Evolutionary conservation across 2,888 invertebrate species (phyloP).

Genomic region (Chaitophorus viminalis): DNA sequence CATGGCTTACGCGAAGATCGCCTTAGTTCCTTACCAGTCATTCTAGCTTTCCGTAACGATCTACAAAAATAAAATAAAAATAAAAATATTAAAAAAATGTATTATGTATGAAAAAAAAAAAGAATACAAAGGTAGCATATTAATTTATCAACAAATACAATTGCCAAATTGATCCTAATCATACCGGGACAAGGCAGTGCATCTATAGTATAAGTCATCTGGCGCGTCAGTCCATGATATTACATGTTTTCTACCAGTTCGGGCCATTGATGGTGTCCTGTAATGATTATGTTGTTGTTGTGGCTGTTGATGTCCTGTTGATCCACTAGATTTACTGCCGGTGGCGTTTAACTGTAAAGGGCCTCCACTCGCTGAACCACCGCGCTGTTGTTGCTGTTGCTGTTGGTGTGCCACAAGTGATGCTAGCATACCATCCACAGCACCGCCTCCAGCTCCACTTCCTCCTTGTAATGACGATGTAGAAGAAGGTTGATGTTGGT

Average conservation of each 20-base stretch:
- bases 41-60: slow-evolving; percentile 64
- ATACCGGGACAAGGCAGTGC: slow-evolving; percentile 90
- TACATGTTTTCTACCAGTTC: slow-evolving; percentile 87
- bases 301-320: not conserved
- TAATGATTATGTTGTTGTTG: slow-evolving; percentile 25
- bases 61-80: not conserved
- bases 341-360: slow-evolving; percentile 29
- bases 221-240: slow-evolving; percentile 99
- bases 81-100: not conserved
- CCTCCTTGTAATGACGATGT: not conserved
- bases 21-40: slow-evolving; percentile 82
- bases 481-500: slow-evolving; percentile 64
- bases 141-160: not conserved
- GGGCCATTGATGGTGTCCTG: slow-evolving; percentile 62
- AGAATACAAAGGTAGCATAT: no score
- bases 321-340: not conserved
- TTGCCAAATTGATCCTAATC: slow-evolving; percentile 65
- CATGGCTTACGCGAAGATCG: slow-evolving; percentile 88
- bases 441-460: slow-evolving; percentile 6
- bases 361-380: not conserved
- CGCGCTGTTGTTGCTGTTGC: slow-evolving; percentile 45
- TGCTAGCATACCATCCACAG: slow-evolving; percentile 17
- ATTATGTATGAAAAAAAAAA: not conserved
- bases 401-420: slow-evolving; percentile 22
- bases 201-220: slow-evolving; percentile 95